Conservation (phyloP, 2,888 invertebrate species). For the Dynastes maya region DNA sequence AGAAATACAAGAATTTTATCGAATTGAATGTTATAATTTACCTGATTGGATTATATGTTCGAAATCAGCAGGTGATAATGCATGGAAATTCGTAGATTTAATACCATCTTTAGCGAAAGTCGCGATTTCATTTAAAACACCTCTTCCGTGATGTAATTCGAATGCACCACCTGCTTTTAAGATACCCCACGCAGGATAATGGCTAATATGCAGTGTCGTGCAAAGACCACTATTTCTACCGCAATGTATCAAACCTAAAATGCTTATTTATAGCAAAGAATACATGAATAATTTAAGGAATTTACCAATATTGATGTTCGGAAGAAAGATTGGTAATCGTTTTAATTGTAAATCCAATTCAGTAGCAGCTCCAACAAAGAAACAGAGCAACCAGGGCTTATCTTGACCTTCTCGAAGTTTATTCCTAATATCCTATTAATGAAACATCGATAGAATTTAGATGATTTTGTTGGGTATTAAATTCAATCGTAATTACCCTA, state of each 20-base stretch:
- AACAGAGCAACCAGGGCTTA: constrained; percentile 74
- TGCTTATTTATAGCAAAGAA: neutral
- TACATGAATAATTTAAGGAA: neutral
- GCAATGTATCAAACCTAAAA: constrained; percentile 78
- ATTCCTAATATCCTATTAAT: constrained; percentile 62
- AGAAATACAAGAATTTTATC: neutral
- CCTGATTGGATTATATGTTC: constrained; percentile 73
- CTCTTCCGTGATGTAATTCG: constrained; percentile 81
- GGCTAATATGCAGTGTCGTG: constrained; percentile 73
- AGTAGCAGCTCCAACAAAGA: constrained; percentile 72
- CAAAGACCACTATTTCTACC: constrained; percentile 75
- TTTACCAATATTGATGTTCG: constrained; percentile 73
- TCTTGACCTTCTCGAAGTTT: constrained; percentile 64
- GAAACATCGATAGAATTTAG: neutral
- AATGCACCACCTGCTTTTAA: constrained; percentile 84
- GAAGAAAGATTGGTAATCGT: constrained; percentile 75
- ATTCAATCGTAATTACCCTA: constrained; percentile 71
- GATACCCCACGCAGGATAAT: constrained; percentile 81
- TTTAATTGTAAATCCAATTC: constrained; percentile 75
- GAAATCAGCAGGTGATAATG: constrained; percentile 77
- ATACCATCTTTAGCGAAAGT: constrained; percentile 79
- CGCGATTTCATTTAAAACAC: constrained; percentile 73
- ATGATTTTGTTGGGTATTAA: neutral
- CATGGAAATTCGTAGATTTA: constrained; percentile 74
- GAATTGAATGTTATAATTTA: constrained; percentile 55